These are phyloP conservation scores for Trichogramma pretiosum DNA, from an alignment of 1,140 invertebrate genomes.

Conservation along the genomic window DNA sequence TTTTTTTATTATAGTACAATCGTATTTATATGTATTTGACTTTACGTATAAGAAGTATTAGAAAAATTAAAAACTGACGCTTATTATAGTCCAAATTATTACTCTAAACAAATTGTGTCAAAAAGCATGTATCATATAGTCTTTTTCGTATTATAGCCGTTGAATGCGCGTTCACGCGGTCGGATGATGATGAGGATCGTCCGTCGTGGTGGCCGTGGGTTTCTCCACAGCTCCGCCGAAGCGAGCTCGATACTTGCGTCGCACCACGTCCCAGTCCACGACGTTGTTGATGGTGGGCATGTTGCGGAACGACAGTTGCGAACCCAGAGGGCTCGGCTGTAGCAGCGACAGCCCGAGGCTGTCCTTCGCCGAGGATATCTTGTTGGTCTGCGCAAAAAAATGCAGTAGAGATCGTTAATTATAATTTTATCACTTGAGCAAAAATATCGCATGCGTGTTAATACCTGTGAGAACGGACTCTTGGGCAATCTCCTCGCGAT, in stretches of 20 bases:
- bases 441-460: too few relatives aligned
- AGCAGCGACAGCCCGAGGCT: constrained; percentile 32
- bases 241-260: constrained; percentile 73
- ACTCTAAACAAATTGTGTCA: too few relatives aligned
- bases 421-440: too few relatives aligned
- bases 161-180: too few relatives aligned
- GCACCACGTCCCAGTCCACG: constrained; percentile 79
- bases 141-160: too few relatives aligned
- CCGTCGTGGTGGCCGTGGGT: constrained; percentile 43
- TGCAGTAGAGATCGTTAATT: too few relatives aligned
- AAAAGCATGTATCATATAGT: too few relatives aligned
- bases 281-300: constrained; percentile 72
- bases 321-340: constrained; percentile 64
- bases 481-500: constrained; percentile 22
- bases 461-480: constrained; percentile 26
- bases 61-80: constrained; percentile 7
- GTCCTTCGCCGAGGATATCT: constrained; percentile 22
- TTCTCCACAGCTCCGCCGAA: constrained; percentile 60
- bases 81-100: too few relatives aligned
- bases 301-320: constrained; percentile 65
- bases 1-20: too few relatives aligned
- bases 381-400: constrained; percentile 26
- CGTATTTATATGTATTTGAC: too few relatives aligned
- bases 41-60: too few relatives aligned
- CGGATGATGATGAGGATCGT: too few relatives aligned